phyloP scores from a whole-genome alignment of 2,888 invertebrate species.

The Biston stratarius region DNA sequence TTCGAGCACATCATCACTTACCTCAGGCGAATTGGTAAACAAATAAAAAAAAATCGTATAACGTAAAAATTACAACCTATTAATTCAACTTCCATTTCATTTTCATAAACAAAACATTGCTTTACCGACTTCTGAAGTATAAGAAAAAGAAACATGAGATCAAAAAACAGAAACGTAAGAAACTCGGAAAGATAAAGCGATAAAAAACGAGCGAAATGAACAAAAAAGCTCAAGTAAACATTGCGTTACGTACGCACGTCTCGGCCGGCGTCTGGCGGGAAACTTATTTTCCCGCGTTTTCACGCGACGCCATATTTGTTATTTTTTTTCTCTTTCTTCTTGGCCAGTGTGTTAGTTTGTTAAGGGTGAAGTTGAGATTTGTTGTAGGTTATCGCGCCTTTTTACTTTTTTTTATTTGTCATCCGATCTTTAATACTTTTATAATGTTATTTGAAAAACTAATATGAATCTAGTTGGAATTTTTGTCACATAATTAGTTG shows the following conservation, averaged over 20 bases:
- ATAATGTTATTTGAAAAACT: conserved; percentile 39
- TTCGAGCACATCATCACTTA: no score
- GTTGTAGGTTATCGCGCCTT: not conserved
- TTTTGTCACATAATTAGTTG: conserved; percentile 38
- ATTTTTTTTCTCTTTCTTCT: conserved; percentile 34
- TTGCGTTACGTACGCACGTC: conserved; percentile 79
- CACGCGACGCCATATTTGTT: conserved; percentile 66
- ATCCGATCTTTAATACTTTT: not conserved
- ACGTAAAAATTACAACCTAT: not conserved
- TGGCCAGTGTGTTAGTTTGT: conserved; percentile 24
- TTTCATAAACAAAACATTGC: conserved; percentile 13
- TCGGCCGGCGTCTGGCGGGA: conserved; percentile 80
- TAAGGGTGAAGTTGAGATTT: conserved; percentile 10
- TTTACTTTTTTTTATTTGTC: not conserved
- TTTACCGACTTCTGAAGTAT: conserved; percentile 15
- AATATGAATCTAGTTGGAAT: conserved; percentile 73
- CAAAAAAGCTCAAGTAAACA: conserved; percentile 70
- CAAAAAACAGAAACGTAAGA: conserved; percentile 41
- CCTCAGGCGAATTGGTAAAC: no score
- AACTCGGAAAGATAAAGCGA: conserved; percentile 50
- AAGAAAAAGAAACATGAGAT: conserved; percentile 40
- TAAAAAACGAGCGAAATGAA: conserved; percentile 48
- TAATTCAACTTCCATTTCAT: not conserved
- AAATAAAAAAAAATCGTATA: not conserved
- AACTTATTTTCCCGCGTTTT: conserved; percentile 84